Base-by-base conservation (phyloP, 2,888 invertebrate genomes). In the Lasiommata megera region DNA sequence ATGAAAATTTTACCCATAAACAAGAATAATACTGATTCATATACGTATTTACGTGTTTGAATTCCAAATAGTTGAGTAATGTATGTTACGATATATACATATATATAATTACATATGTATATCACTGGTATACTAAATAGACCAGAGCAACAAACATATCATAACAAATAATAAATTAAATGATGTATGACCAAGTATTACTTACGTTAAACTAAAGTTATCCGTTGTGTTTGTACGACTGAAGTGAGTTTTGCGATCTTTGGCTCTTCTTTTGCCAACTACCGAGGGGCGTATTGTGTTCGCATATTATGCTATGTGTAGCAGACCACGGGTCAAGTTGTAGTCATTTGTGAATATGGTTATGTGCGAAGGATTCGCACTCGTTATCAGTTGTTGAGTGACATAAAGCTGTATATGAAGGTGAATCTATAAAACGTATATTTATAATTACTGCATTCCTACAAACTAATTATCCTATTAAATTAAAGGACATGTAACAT, bases 281-380 rank as follows among this genome's bases (percentile, higher is more conserved):
- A 60, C 62, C 60, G 62, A 60, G 57, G 60, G 51, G 43, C 50
- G 55, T 58, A 55, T 60, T 64, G 60, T 64, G 63, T 43, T 36
- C 50, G 56, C 44, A 40, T 58, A 54, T 48, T 55, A 56, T 57
- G 38, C 14, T 37, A 38, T 54, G 41, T 44, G 38, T 23, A 53
- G 44, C 55, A 54, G 47, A 40, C 8, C 57, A 38, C 55, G 55
- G 58, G 34, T 54, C 51, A 43, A 53, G 36, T 53, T 53, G 36
- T 40, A 44, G 18, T 36, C 59, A 52, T 60, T 60, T 62, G 28
- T 60, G 51, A 37, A 55, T 31, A 47, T 58, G 50, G 34, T 54
- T 60, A 34, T 31, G 44, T 44, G 8, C 44, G 9, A 51, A 52
- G 29, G 36, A 58, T 58, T 62, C 41, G 58, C 55, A 50, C 38